A percentile compares a stretch with the other conserved stretches of the same genome.
These are phyloP conservation scores for Poeciliopsis paucimaculata DNA, from an alignment of 2,797 vertebrate species.

Conservation along the genomic window DNA sequence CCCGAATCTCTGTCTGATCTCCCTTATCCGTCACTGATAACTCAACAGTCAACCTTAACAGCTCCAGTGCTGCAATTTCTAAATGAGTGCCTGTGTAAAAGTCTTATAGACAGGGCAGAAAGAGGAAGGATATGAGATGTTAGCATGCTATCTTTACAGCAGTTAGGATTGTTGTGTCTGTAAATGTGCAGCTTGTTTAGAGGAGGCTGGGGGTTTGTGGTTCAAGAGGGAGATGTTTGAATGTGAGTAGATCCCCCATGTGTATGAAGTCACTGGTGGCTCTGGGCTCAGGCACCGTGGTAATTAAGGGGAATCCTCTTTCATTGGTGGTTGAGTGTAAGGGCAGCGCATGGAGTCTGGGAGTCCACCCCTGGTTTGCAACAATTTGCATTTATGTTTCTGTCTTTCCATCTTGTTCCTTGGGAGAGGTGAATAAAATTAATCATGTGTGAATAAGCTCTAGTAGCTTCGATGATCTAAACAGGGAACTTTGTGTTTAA, in stretches of 20 bases:
- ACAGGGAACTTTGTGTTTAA: not conserved
- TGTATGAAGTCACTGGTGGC: conserved; percentile 66
- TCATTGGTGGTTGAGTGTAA: conserved; percentile 56
- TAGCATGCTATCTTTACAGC: conserved; percentile 20
- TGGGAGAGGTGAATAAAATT: not conserved
- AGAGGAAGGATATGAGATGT: conserved; percentile 37
- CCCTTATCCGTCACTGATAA: conserved; percentile 69
- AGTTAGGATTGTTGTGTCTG: conserved; percentile 5
- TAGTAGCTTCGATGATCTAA: too few relatives aligned
- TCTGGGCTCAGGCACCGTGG: conserved; percentile 54
- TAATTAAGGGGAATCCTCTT: conserved; percentile 67
- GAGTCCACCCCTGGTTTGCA: conserved; percentile 43
- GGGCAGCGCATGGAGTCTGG: conserved; percentile 38
- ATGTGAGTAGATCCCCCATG: conserved; percentile 61
- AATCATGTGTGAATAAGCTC: not conserved
- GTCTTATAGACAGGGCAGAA: conserved; percentile 10
- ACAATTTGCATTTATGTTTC: conserved; percentile 28
- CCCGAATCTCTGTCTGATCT: conserved; percentile 55
- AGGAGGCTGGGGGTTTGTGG: conserved; percentile 31
- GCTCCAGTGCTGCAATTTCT: conserved; percentile 24
- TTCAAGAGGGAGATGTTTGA: conserved; percentile 28
- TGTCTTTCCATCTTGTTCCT: conserved; percentile 9
- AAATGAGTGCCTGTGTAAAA: conserved; percentile 26
- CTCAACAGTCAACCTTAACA: conserved; percentile 23
- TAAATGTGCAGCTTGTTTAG: conserved; percentile 2